These are phyloP conservation scores for Morus bassanus DNA, from an alignment of 2,797 vertebrate species.

Conservation along the genomic window DNA sequence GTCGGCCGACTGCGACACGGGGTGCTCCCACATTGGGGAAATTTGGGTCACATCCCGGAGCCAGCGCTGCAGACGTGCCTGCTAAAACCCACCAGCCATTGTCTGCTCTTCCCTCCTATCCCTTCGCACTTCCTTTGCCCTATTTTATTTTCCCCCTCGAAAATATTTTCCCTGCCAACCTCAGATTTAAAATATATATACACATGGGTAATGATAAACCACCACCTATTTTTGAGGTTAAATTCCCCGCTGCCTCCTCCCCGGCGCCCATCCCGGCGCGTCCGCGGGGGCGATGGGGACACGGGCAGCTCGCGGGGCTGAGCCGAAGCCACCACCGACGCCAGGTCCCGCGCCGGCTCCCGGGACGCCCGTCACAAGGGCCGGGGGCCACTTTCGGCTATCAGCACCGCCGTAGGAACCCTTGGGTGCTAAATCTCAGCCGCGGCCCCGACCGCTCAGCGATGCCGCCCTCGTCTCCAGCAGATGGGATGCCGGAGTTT, in stretches of 20 bases:
- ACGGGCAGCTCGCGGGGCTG: rapidly evolving
- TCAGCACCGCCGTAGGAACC: rapidly evolving
- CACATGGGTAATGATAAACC: not conserved
- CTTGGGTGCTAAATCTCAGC: not conserved
- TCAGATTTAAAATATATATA: not conserved
- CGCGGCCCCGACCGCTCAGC: not conserved
- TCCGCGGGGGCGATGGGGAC: not conserved
- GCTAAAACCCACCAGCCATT: slow-evolving; percentile 9
- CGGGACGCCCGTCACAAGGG: rapidly evolving
- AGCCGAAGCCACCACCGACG: not conserved
- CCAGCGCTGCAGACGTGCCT: slow-evolving; percentile 21
- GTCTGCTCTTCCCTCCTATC: slow-evolving; percentile 6
- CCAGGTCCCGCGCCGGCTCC: not conserved
- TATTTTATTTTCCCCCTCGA: not conserved
- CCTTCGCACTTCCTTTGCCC: not conserved
- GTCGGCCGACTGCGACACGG: not conserved
- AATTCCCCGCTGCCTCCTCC: not conserved
- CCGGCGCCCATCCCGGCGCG: rapidly evolving
- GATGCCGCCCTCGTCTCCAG: not conserved
- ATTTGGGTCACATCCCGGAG: slow-evolving; percentile 46
- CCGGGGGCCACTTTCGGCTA: not conserved
- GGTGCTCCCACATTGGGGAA: slow-evolving; percentile 8
- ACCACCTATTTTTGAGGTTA: not conserved
- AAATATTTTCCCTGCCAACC: not conserved
- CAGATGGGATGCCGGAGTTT: rapidly evolving